A percentile compares a stretch with the other conserved stretches of the same genome.
phyloP scores from a whole-genome alignment of 2,797 vertebrate genomes.

The Brotula barbata region DNA sequence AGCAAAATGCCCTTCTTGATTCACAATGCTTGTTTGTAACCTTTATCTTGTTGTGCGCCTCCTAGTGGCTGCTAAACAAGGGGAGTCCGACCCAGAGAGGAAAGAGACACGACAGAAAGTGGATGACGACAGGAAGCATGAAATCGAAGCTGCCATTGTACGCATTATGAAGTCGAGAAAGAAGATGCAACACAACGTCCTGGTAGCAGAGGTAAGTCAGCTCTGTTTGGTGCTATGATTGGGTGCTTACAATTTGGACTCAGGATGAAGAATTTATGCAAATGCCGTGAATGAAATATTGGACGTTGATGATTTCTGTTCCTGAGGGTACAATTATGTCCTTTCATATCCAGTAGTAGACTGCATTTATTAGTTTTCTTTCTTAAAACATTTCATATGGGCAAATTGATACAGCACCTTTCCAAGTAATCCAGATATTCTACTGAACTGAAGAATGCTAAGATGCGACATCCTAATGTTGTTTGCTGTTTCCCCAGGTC shows the following conservation, averaged over 20 bases:
- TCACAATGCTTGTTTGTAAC: background rate
- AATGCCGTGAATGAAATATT: too few species aligned
- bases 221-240: background rate
- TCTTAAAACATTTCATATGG: too few species aligned
- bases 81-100: constrained; percentile 97
- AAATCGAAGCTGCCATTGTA: constrained; percentile 99
- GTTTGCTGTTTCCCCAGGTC: constrained; percentile 80
- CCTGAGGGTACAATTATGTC: too few species aligned
- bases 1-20: background rate
- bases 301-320: too few species aligned
- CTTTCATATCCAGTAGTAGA: too few species aligned
- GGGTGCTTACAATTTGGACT: too few species aligned
- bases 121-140: constrained; percentile 98
- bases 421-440: too few species aligned
- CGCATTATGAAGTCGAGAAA: constrained; percentile 99
- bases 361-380: too few species aligned
- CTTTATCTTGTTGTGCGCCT: constrained; percentile 11
- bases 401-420: background rate
- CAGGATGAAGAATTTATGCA: too few species aligned
- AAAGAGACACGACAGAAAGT: constrained; percentile 99
- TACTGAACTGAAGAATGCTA: too few species aligned
- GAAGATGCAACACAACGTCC: constrained; percentile 99
- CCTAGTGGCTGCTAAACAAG: constrained; percentile 98
- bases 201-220: constrained; percentile 95
- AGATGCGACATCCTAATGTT: constrained; percentile 6